These are phyloP conservation scores for Amphimallon solstitiale DNA, from an alignment of 2,888 invertebrate genomes.

Conservation along the genomic window DNA sequence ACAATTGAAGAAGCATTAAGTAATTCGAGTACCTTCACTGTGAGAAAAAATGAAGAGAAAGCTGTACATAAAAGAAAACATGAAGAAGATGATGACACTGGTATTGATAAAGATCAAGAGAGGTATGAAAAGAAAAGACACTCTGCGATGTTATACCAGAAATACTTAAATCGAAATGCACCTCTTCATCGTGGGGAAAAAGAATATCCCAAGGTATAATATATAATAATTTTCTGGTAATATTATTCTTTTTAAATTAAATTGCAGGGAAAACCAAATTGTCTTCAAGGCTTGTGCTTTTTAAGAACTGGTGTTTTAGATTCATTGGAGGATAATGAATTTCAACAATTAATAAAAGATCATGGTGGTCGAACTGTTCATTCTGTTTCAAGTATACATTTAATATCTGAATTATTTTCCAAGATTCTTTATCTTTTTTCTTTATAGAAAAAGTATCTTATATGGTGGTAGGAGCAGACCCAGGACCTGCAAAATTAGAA, in stretches of 20 bases:
- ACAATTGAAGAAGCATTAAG: slow-evolving; percentile 51
- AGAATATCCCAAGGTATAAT: slow-evolving; percentile 80
- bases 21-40: slow-evolving; percentile 52
- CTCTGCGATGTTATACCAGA: slow-evolving; percentile 75
- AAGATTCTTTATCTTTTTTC: slow-evolving; percentile 15
- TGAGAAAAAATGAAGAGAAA: slow-evolving; percentile 33
- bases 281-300: slow-evolving; percentile 77
- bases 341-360: slow-evolving; percentile 75
- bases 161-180: slow-evolving; percentile 80
- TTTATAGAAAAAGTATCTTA: slow-evolving; percentile 71
- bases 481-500: slow-evolving; percentile 84
- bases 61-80: slow-evolving; percentile 52
- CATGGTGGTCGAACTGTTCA: slow-evolving; percentile 84
- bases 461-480: slow-evolving; percentile 84
- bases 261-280: slow-evolving; percentile 75
- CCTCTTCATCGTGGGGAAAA: slow-evolving; percentile 86
- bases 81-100: slow-evolving; percentile 55
- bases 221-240: slow-evolving; percentile 6
- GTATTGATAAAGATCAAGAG: slow-evolving; percentile 72
- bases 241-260: slow-evolving; percentile 26
- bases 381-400: slow-evolving; percentile 72
- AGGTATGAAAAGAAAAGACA: slow-evolving; percentile 74
- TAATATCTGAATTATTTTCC: neutral
- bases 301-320: slow-evolving; percentile 88
- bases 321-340: slow-evolving; percentile 86